Conservation (phyloP, 2,797 vertebrate species). For the Enteromius paludinosus region DNA sequence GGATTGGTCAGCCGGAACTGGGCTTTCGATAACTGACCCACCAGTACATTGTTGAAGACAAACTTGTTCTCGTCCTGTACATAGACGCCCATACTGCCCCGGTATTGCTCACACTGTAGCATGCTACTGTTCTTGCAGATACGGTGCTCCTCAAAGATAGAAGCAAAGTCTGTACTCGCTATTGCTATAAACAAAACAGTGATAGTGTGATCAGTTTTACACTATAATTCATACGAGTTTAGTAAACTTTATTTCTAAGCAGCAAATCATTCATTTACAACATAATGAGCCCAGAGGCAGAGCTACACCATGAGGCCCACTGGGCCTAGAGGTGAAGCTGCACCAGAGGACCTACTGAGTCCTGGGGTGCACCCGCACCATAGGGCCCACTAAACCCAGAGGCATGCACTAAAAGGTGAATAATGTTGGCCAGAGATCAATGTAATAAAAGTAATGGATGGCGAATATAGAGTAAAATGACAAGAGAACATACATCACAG, state of each 20-base stretch:
- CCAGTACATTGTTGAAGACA: constrained; percentile 84
- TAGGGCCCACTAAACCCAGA: neutral
- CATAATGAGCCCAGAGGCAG: neutral
- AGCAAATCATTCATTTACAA: neutral
- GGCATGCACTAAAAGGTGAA: neutral
- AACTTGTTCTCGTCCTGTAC: constrained; percentile 89
- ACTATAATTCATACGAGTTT: neutral
- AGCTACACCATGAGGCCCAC: neutral
- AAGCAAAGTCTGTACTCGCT: constrained; percentile 71
- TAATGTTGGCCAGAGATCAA: neutral
- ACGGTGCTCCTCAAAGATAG: constrained; percentile 89
- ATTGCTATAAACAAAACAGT: constrained; percentile 72
- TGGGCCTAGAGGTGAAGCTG: neutral
- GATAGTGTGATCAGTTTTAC: constrained; percentile 8
- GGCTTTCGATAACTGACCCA: constrained; percentile 79
- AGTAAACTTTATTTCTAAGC: neutral
- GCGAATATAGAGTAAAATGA: neutral
- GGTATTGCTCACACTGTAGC: constrained; percentile 71
- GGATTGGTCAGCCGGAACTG: constrained; percentile 86
- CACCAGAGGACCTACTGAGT: neutral
- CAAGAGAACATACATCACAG: neutral
- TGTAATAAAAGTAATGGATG: neutral
- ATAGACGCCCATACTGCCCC: constrained; percentile 76
- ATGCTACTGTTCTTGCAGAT: constrained; percentile 78
- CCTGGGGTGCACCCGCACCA: neutral